Percentiles rank a stretch among this genome's conserved stretches.
Evolutionary conservation across 2,888 invertebrate species (phyloP).

Genomic region (Trachelus stipa): DNA sequence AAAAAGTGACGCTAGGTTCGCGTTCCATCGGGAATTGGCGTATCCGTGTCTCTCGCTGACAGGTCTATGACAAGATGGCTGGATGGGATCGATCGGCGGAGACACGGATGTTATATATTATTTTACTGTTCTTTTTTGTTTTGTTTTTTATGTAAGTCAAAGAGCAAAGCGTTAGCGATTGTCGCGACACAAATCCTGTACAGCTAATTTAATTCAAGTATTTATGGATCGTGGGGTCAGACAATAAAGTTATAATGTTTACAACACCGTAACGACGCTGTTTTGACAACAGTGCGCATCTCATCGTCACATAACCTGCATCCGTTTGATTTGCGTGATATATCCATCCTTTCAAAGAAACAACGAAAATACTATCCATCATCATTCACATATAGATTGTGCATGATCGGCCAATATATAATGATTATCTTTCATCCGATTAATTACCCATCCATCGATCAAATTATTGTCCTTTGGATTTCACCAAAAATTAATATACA

Average conservation of each 20-base stretch:
- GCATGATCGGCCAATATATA: not conserved
- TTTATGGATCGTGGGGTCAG: slow-evolving; percentile 22
- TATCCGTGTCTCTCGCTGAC: not conserved
- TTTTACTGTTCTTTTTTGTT: not conserved
- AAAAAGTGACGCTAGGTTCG: not conserved
- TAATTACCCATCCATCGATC: not conserved
- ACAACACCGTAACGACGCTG: slow-evolving; percentile 6
- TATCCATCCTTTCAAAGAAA: not conserved
- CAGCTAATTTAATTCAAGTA: slow-evolving; percentile 6
- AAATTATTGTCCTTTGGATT: not conserved
- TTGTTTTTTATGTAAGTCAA: not conserved
- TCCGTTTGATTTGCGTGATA: not conserved
- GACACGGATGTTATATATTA: not conserved
- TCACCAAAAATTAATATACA: not conserved
- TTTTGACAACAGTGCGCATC: not conserved
- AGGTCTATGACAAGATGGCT: not conserved
- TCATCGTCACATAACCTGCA: not conserved
- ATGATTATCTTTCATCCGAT: not conserved
- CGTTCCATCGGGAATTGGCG: not conserved
- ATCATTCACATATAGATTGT: not conserved
- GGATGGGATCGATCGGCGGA: not conserved
- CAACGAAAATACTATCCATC: not conserved
- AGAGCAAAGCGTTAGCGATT: not conserved
- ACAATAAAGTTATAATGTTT: slow-evolving; percentile 27
- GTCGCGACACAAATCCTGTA: not conserved